Conservation (phyloP, 2,888 invertebrate species). For the Blastobasis lacticolella region DNA sequence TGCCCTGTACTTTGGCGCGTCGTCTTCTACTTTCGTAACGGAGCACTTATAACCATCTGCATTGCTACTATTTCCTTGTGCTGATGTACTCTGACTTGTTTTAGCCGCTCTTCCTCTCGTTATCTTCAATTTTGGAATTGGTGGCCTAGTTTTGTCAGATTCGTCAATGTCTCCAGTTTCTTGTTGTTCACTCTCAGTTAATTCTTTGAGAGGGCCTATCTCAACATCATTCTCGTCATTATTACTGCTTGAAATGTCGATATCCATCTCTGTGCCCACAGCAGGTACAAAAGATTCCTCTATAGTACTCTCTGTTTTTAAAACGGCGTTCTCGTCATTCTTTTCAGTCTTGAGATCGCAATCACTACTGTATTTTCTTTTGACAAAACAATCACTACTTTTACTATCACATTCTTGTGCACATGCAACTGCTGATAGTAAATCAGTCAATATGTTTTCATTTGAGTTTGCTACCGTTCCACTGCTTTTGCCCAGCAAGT, state of each 20-base stretch:
- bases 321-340: conserved; percentile 25
- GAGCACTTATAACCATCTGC: conserved; percentile 69
- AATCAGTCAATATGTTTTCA: conserved; percentile 75
- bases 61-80: conserved; percentile 52
- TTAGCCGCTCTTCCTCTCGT: conserved; percentile 59
- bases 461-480: conserved; percentile 43
- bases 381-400: conserved; percentile 56
- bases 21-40: conserved; percentile 52
- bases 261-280: conserved; percentile 68
- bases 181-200: conserved; percentile 47
- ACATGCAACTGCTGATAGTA: conserved; percentile 75
- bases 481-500: conserved; percentile 73
- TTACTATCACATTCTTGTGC: conserved; percentile 77
- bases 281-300: conserved; percentile 68
- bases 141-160: conserved; percentile 43
- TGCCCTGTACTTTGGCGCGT: conserved; percentile 63
- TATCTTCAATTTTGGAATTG: conserved; percentile 68
- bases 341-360: conserved; percentile 50
- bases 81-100: conserved; percentile 34
- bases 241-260: conserved; percentile 57
- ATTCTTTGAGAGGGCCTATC: conserved; percentile 66
- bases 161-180: conserved; percentile 41
- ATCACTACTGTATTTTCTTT: conserved; percentile 53
- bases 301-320: conserved; percentile 72
- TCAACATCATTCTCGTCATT: conserved; percentile 63